Conservation (phyloP, 1,140 invertebrate genomes). For the Drosophila paulistorum region DNA sequence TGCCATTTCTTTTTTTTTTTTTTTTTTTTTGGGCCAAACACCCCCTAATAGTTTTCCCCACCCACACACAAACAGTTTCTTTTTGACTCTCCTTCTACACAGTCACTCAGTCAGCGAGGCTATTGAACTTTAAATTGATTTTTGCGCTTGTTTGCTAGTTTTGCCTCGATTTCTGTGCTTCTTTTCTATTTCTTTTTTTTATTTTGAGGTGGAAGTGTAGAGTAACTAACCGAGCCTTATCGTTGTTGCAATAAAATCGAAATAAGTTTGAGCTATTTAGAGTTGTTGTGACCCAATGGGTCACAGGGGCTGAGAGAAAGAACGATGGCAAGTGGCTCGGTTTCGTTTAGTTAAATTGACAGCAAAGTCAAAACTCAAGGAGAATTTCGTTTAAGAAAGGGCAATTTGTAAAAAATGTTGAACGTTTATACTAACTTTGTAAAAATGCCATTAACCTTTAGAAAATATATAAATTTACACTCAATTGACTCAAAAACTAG, state of each 20-base stretch:
- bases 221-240: conserved; percentile 39
- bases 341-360: conserved; percentile 27
- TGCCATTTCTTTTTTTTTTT: conserved; percentile 22
- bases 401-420: too few species aligned
- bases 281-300: conserved; percentile 18
- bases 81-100: conserved; percentile 10
- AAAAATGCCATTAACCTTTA: too few species aligned
- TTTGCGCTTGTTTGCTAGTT: conserved; percentile 72
- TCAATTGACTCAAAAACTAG: too few species aligned
- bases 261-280: conserved; percentile 56
- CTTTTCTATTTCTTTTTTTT: too few species aligned
- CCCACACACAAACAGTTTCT: background rate
- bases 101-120: conserved; percentile 53
- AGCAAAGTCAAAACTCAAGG: background rate
- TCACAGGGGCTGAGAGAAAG: background rate
- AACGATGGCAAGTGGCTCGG: conserved; percentile 38
- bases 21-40: conserved; percentile 32
- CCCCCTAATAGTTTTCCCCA: background rate
- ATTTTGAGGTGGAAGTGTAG: too few species aligned
- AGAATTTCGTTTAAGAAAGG: too few species aligned
- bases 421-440: too few species aligned
- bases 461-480: too few species aligned
- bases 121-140: conserved; percentile 81
- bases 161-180: conserved; percentile 29
- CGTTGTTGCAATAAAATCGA: conserved; percentile 73